A percentile compares a stretch with the other conserved stretches of the same genome.
phyloP scores from a whole-genome alignment of 2,113 vertebrate genomes.

The Brienomyrus brachyistius region DNA sequence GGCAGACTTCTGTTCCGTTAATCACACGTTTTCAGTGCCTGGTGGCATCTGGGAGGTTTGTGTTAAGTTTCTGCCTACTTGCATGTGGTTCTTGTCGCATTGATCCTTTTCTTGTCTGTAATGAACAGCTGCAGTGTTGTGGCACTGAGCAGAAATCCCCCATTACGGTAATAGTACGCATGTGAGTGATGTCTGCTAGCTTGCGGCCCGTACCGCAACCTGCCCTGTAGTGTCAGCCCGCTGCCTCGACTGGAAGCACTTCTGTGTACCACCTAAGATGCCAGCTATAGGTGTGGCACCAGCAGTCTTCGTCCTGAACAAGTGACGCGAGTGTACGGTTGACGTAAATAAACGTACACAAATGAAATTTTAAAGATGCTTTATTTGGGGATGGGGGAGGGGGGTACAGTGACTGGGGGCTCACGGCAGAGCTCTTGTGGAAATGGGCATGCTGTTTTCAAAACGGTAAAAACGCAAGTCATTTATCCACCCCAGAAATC shows the following conservation, averaged over 20 bases:
- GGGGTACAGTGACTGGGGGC: background rate
- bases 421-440: background rate
- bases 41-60: background rate
- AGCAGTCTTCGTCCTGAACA: background rate
- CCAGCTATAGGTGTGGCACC: background rate
- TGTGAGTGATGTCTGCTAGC: background rate
- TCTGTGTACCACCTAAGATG: background rate
- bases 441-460: background rate
- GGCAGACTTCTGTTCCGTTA: background rate
- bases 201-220: background rate
- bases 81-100: background rate
- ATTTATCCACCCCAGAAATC: background rate
- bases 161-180: background rate
- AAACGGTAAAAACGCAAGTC: background rate
- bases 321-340: background rate
- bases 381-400: background rate
- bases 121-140: background rate
- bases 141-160: background rate
- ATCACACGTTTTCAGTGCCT: background rate
- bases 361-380: constrained; percentile 6
- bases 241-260: background rate
- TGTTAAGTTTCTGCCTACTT: background rate
- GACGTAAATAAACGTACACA: background rate
- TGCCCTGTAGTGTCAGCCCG: background rate
- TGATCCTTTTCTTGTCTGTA: background rate